Percentiles rank a stretch among this genome's conserved stretches.
Conservation (phyloP, 2,797 vertebrate species). For the Cercopithecus hamlyni region DNA sequence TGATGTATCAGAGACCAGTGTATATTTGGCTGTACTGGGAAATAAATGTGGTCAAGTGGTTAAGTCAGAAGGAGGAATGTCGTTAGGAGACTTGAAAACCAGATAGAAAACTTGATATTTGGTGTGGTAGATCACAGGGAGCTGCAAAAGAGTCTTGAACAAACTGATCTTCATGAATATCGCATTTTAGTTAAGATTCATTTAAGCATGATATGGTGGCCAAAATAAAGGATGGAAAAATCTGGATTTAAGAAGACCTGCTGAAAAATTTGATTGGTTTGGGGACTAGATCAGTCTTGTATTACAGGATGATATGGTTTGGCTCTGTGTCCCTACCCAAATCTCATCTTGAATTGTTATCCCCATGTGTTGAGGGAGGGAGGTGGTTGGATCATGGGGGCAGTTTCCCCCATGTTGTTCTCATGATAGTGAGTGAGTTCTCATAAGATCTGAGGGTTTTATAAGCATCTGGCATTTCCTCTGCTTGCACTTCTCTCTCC, state of each 20-base stretch:
- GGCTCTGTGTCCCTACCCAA: background rate
- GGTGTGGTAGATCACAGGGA: background rate
- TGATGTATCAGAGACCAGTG: background rate
- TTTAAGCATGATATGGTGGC: background rate
- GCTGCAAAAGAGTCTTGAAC: background rate
- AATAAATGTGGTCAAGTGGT: background rate
- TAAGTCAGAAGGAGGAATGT: background rate
- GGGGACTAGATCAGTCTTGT: background rate
- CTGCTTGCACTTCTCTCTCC: background rate
- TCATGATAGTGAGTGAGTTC: background rate
- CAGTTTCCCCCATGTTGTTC: background rate
- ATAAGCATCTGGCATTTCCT: background rate
- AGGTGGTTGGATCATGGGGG: background rate
- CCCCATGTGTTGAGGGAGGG: background rate
- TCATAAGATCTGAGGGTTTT: background rate
- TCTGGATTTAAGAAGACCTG: background rate
- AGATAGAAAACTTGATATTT: background rate
- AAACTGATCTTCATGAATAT: background rate
- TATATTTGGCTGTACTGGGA: background rate
- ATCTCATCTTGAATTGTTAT: background rate
- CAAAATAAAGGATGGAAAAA: constrained; percentile 12
- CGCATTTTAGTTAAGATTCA: background rate
- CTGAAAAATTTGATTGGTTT: background rate
- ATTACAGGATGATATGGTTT: background rate
- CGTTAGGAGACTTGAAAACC: constrained; percentile 5